Base-by-base conservation (phyloP, 2,113 vertebrate genomes). In the Caranx ignobilis region DNA sequence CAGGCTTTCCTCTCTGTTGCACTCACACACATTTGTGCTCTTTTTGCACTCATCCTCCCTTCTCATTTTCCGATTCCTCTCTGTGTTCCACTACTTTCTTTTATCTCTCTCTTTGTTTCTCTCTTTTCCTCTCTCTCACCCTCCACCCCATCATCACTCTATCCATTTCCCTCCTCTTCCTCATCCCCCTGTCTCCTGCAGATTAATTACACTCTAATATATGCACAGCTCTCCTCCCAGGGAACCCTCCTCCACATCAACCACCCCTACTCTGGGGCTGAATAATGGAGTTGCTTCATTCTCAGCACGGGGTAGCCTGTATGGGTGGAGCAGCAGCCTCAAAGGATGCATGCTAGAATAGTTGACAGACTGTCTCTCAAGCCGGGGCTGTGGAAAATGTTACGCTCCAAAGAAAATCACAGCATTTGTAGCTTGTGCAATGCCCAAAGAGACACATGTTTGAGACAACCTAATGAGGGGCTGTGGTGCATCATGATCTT, bases 141-240 rank as follows among this genome's bases (percentile, higher is more conserved):
- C 39, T 60, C 39, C 18, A 32, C 68, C 39, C 43, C 11, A 59
- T 26, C n/a, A 0, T 59, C 35, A 19, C 31, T 15, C 43, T 56
- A 21, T 0, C 26, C 19, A 3, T 52, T 16, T 37, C 37, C 50
- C 50, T 60, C 43, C 35, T 43, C 39, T 5, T 50, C 21, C 13
- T 62, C 56, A 21, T 54, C 69, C 32, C 79, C 79, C 71, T 62
- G 72, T 87, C 75, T 90, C 78, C 59, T 68, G 82, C 86, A 88
- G 88, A 87, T 90, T 91, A 89, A 91, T 90, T 90, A 87, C 52
- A 4, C 26, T 76, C 12, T 86, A 86, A 86, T 84, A 47, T 77
- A 87, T 89, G 83, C 84, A 50, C 82, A 76, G 77, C 79, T 75
- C 77, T 71, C 73, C 71, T 89, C 90, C 75, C 65, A 52, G 75